Conservation (phyloP, 2,113 vertebrate genomes). For the Lophura nycthemera region DNA sequence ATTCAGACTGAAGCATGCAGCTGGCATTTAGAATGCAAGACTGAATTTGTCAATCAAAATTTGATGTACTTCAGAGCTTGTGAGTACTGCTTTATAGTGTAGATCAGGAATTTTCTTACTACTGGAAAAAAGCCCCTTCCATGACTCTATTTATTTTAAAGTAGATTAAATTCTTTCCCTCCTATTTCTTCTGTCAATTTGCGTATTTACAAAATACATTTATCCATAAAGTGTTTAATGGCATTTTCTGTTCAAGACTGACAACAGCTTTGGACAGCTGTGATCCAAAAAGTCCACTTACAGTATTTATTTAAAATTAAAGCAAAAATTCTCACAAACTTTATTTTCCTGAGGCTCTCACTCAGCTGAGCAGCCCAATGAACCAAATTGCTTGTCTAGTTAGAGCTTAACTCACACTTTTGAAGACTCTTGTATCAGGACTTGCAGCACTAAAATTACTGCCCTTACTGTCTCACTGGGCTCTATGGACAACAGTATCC, state of each 20-base stretch:
- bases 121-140: neutral
- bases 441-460: neutral
- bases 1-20: neutral
- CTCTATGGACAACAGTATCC: neutral
- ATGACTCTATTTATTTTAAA: neutral
- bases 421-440: neutral
- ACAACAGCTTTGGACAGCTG: neutral
- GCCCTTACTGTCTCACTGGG: neutral
- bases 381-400: neutral
- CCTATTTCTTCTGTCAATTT: neutral
- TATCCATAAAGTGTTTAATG: neutral
- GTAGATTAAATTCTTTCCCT: neutral
- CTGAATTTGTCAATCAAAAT: neutral
- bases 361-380: neutral
- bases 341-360: neutral
- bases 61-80: neutral
- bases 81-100: neutral
- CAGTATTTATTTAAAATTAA: neutral
- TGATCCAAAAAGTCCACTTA: neutral
- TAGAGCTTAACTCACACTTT: neutral
- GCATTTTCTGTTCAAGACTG: neutral
- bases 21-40: neutral
- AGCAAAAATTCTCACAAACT: neutral
- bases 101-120: neutral
- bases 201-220: neutral